These are phyloP conservation scores for Eilema griseolum DNA, from an alignment of 2,888 invertebrate genomes.

Conservation along the genomic window DNA sequence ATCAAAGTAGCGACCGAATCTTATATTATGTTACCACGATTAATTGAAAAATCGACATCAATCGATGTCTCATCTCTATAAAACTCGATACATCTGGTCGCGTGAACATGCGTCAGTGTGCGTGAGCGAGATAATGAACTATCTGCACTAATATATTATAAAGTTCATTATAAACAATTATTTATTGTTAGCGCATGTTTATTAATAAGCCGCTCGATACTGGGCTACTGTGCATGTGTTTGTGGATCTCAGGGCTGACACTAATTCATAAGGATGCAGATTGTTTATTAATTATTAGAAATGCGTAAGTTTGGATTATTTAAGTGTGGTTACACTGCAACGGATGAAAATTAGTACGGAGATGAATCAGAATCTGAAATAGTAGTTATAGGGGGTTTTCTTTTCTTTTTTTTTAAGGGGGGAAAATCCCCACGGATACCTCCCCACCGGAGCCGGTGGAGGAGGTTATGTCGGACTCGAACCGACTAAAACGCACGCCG, in stretches of 20 bases:
- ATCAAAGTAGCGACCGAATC: not conserved
- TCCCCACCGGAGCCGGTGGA: too few relatives aligned
- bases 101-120: slow-evolving; percentile 71
- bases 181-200: slow-evolving; percentile 87
- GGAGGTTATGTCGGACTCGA: too few relatives aligned
- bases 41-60: slow-evolving; percentile 23
- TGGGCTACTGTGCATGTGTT: slow-evolving; percentile 80
- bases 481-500: too few relatives aligned
- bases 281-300: not conserved
- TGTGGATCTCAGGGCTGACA: slow-evolving; percentile 61
- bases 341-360: not conserved
- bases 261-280: not conserved
- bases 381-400: too few relatives aligned
- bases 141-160: slow-evolving; percentile 87
- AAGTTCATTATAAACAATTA: slow-evolving; percentile 88
- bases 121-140: slow-evolving; percentile 84
- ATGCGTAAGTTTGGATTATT: not conserved
- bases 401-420: too few relatives aligned
- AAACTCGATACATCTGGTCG: slow-evolving; percentile 56
- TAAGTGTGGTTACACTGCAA: not conserved
- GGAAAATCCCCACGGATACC: too few relatives aligned
- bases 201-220: slow-evolving; percentile 83
- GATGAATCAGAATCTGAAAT: too few relatives aligned
- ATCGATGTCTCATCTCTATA: slow-evolving; percentile 47
- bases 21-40: not conserved